phyloP scores from a whole-genome alignment of 2,113 vertebrate species.

The Cranoglanis bouderius region DNA sequence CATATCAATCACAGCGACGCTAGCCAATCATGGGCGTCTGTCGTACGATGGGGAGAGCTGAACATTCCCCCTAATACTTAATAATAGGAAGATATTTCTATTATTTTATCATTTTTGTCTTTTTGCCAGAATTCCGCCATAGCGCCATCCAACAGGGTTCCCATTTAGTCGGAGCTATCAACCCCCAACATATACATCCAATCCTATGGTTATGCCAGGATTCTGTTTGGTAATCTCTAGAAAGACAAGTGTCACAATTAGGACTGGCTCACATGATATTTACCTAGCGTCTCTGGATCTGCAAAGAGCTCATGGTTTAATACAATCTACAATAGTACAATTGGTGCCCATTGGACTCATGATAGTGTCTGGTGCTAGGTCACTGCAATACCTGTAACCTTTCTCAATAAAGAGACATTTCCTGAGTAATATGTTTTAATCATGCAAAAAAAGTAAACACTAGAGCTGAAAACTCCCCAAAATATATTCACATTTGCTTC shows the following conservation, averaged over 20 bases:
- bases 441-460: too few species aligned
- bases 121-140: not conserved
- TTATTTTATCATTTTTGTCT: not conserved
- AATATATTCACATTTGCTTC: not conserved
- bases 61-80: not conserved
- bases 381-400: too few species aligned
- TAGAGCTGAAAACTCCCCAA: not conserved
- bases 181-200: not conserved
- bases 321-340: not conserved
- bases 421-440: not conserved
- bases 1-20: not conserved
- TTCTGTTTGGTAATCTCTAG: not conserved
- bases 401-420: not conserved
- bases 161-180: not conserved
- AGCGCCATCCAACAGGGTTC: not conserved
- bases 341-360: not conserved
- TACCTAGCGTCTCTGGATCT: not conserved
- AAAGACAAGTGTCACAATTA: not conserved
- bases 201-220: not conserved
- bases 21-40: not conserved
- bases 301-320: not conserved
- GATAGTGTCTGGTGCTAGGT: not conserved
- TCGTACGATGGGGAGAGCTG: not conserved
- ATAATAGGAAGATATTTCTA: not conserved
- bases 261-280: not conserved